phyloP scores from a whole-genome alignment of 2,113 vertebrate genomes.

The Erpornis zantholeuca region DNA sequence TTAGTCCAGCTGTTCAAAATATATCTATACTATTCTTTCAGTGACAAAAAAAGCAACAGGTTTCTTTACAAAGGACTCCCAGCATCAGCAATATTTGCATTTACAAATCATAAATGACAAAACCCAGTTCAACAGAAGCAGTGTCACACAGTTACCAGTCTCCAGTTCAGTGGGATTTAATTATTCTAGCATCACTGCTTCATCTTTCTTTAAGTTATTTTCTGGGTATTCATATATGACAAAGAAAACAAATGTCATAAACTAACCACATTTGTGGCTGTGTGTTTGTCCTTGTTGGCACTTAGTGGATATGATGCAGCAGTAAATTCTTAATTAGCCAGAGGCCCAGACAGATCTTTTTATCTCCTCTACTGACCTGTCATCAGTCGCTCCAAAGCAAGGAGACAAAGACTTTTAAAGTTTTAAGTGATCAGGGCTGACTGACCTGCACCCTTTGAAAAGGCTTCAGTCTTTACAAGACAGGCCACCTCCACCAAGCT shows the following conservation, averaged over 20 bases:
- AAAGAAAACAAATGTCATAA: not conserved
- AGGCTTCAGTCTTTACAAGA: not conserved
- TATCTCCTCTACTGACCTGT: not conserved
- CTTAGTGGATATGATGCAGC: not conserved
- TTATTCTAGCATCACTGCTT: not conserved
- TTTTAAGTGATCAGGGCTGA: not conserved
- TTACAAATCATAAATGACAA: not conserved
- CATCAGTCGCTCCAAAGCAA: not conserved
- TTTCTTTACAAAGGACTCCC: not conserved
- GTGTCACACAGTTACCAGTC: not conserved
- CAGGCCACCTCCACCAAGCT: not conserved
- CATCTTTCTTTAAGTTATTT: not conserved
- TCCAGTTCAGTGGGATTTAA: not conserved
- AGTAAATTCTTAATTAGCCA: not conserved
- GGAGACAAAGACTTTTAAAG: not conserved
- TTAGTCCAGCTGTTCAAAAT: not conserved
- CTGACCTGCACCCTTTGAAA: not conserved
- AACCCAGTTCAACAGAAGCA: not conserved
- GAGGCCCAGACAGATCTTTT: not conserved
- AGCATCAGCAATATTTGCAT: not conserved
- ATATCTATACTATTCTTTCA: not conserved
- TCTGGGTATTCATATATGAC: not conserved
- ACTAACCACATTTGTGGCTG: not conserved
- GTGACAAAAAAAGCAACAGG: not conserved
- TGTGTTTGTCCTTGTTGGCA: accelerated